Conservation (phyloP, 64 coral and sea anemone genomes). For the Montipora foliosa region DNA sequence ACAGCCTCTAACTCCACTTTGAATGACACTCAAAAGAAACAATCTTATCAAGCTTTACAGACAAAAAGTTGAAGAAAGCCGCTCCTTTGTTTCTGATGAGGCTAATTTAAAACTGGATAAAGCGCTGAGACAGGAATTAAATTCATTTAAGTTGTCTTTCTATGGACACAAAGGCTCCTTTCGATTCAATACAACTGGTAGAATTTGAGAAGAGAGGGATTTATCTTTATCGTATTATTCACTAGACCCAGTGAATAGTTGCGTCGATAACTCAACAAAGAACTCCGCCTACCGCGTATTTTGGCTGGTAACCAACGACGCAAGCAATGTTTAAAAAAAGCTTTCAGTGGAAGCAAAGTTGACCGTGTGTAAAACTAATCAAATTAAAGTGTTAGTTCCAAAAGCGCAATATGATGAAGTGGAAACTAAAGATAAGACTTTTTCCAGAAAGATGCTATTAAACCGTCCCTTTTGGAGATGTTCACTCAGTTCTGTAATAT, state of each 20-base stretch:
- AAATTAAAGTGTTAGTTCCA: too few species aligned
- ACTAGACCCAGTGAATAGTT: background rate
- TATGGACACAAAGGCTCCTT: background rate
- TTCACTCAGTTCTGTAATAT: too few species aligned
- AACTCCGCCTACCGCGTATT: background rate
- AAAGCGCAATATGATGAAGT: too few species aligned
- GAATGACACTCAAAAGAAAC: background rate
- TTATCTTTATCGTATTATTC: background rate
- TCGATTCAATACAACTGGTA: background rate
- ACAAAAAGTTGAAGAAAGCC: background rate
- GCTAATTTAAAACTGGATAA: background rate
- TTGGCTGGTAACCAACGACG: background rate
- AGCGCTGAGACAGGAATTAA: background rate
- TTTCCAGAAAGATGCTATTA: too few species aligned
- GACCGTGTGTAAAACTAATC: too few species aligned
- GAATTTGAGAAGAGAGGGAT: background rate
- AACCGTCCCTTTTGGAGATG: too few species aligned
- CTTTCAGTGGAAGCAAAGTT: background rate
- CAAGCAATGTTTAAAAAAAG: background rate
- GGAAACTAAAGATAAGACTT: too few species aligned
- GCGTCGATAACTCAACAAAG: background rate
- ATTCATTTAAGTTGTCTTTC: background rate
- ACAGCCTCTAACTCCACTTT: too few species aligned
- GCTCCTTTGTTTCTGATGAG: background rate
- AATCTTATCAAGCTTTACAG: background rate